Evolutionary conservation across 2,113 vertebrate genomes (phyloP).

Genomic region (Otis tarda): DNA sequence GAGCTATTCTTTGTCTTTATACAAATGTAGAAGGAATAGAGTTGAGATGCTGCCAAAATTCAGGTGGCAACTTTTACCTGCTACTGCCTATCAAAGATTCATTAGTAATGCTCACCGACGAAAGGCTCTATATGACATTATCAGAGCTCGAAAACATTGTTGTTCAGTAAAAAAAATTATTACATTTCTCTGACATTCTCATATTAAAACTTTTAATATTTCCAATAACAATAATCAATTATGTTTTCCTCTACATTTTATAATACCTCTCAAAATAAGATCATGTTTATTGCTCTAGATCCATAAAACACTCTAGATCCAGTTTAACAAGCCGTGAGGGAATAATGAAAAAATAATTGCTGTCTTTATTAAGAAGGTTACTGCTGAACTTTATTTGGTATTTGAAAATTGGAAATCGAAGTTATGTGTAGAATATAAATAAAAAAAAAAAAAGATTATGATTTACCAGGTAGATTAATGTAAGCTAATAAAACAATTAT

Average conservation of each 20-base stretch:
- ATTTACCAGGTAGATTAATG: neutral
- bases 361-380: constrained; percentile 23
- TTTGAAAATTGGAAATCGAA: neutral
- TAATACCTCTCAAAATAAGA: constrained; percentile 22
- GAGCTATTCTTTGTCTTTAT: neutral
- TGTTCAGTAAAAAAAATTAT: neutral
- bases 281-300: constrained; percentile 33
- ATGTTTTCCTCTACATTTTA: constrained; percentile 16
- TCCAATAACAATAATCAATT: constrained; percentile 14
- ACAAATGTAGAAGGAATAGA: neutral
- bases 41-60: neutral
- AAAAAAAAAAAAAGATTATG: neutral
- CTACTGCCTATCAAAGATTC: neutral
- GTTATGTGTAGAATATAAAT: neutral
- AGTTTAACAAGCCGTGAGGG: constrained; percentile 16
- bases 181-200: neutral
- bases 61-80: neutral
- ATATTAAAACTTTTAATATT: neutral
- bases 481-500: neutral
- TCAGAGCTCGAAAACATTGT: neutral
- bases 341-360: constrained; percentile 47
- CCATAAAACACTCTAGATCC: constrained; percentile 12
- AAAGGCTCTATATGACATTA: neutral
- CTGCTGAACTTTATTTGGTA: constrained; percentile 1
- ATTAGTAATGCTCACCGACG: neutral